phyloP scores from a whole-genome alignment of 2,888 invertebrate species.

The Andricus quercusramuli region DNA sequence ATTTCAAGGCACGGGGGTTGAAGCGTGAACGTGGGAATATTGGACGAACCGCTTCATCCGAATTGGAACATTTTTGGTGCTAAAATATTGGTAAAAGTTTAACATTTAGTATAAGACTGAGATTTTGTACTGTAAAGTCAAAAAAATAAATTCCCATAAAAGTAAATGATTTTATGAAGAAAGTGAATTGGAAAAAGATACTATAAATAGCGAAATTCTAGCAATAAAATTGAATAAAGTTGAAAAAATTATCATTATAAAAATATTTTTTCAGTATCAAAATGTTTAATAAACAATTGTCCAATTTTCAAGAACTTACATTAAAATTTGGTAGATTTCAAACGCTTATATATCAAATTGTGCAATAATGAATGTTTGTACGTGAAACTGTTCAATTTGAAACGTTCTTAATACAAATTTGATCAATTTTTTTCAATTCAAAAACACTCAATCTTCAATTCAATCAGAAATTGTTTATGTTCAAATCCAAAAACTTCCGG shows the following conservation, averaged over 20 bases:
- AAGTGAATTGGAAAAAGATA: not conserved
- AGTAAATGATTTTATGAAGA: not conserved
- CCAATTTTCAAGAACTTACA: no score
- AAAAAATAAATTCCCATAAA: not conserved
- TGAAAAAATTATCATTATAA: not conserved
- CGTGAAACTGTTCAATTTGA: no score
- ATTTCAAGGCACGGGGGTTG: conserved; percentile 39
- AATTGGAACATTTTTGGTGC: conserved; percentile 1
- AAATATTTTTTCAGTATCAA: no score
- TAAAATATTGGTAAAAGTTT: not conserved
- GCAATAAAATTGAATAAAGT: not conserved
- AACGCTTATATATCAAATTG: no score
- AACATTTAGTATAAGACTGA: not conserved
- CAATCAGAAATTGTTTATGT: no score
- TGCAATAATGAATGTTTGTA: no score
- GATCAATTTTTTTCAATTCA: no score
- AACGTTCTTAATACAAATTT: no score
- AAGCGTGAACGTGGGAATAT: conserved; percentile 37
- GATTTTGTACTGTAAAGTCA: not conserved
- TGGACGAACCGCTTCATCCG: conserved; percentile 5
- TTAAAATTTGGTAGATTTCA: no score
- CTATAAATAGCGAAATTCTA: not conserved
- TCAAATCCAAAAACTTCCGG: no score
- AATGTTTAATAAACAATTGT: no score
- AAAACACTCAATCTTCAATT: no score